Conservation (phyloP, 2,888 invertebrate genomes). For the Liodrosophila aerea region DNA sequence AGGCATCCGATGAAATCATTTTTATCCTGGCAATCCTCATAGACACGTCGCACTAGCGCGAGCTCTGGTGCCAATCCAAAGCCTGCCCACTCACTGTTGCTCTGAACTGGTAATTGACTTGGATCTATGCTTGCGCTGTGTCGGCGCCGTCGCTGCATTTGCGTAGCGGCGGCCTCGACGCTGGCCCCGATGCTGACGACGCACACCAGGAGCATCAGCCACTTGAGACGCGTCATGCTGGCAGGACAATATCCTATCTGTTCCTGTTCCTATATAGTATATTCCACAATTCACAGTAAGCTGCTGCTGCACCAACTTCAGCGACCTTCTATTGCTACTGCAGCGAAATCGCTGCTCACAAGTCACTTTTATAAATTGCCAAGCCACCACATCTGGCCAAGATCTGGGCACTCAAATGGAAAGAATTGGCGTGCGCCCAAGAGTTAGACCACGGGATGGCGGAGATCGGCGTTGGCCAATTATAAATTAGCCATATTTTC, state of each 20-base stretch:
- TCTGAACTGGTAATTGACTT: no score
- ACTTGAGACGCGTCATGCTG: constrained; percentile 58
- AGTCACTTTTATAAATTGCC: constrained; percentile 81
- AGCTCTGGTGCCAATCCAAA: constrained; percentile 83
- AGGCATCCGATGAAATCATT: constrained; percentile 85
- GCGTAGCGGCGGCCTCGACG: constrained; percentile 36
- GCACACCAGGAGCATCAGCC: constrained; percentile 65
- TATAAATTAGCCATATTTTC: constrained; percentile 60
- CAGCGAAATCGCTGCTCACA: constrained; percentile 69
- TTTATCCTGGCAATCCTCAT: constrained; percentile 86
- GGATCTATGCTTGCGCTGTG: constrained; percentile 33
- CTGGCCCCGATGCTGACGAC: constrained; percentile 31
- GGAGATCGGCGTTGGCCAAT: constrained; percentile 43
- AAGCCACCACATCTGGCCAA: constrained; percentile 16
- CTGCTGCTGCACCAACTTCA: constrained; percentile 34
- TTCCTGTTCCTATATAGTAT: constrained; percentile 1
- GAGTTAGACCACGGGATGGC: constrained; percentile 19
- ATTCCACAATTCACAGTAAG: constrained; percentile 21
- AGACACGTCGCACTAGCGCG: constrained; percentile 85
- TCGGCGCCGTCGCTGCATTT: constrained; percentile 56
- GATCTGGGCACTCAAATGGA: constrained; percentile 74
- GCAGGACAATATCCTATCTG: no score
- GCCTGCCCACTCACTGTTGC: constrained; percentile 9
- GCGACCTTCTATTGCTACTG: constrained; percentile 72
- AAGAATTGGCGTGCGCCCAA: constrained; percentile 79